Evolutionary conservation across 92 coral and sea anemone genomes (phyloP).

Genomic region (Phenganax marumi): DNA sequence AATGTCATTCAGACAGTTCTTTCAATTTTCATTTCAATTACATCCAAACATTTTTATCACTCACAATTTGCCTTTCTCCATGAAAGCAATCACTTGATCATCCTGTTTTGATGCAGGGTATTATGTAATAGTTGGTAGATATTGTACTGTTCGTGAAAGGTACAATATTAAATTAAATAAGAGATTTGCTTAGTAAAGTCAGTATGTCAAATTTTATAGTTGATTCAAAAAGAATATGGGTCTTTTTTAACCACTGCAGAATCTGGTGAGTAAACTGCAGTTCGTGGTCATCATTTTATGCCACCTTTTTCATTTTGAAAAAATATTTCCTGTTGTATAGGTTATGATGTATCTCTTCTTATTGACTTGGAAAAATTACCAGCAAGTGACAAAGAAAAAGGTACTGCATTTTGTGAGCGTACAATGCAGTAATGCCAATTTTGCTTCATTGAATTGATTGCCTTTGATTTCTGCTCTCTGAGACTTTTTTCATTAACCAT

Average conservation of each 20-base stretch:
- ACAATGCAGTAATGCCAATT: not conserved
- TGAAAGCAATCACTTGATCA: too few relatives aligned
- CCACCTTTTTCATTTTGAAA: not conserved
- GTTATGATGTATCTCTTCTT: conserved; percentile 82
- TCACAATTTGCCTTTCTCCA: too few relatives aligned
- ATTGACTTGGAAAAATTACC: conserved; percentile 85
- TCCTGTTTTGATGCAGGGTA: too few relatives aligned
- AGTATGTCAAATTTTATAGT: not conserved
- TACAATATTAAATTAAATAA: too few relatives aligned
- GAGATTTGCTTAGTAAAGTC: too few relatives aligned
- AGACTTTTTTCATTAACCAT: too few relatives aligned
- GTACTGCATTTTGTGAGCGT: conserved; percentile 13
- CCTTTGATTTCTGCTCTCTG: too few relatives aligned
- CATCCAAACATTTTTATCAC: too few relatives aligned
- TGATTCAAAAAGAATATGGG: conserved; percentile 36
- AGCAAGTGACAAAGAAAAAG: conserved; percentile 65
- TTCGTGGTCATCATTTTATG: not conserved
- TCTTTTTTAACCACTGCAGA: conserved; percentile 29
- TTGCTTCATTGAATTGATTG: not conserved
- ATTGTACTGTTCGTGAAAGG: not conserved
- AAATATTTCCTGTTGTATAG: conserved; percentile 33
- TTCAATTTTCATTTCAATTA: too few relatives aligned
- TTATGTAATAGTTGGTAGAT: not conserved
- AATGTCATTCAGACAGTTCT: too few relatives aligned
- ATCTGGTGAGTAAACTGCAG: conserved; percentile 5